These are phyloP conservation scores for Silurus lanzhouensis DNA, from an alignment of 2,797 vertebrate species.

Conservation along the genomic window DNA sequence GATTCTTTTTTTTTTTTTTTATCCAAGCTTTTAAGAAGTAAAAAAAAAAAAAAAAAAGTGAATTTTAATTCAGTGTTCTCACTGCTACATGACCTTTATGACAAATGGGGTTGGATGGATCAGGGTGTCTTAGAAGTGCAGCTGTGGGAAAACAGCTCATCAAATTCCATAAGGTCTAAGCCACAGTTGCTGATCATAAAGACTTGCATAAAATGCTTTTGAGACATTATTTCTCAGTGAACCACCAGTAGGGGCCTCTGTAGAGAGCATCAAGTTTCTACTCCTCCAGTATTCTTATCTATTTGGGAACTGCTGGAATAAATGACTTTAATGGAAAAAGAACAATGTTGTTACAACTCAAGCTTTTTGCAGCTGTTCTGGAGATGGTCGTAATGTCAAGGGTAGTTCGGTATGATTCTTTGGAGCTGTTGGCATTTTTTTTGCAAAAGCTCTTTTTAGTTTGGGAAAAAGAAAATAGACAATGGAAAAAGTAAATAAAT, in stretches of 20 bases:
- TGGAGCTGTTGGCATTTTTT: neutral
- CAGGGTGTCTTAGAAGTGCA: conserved; percentile 3
- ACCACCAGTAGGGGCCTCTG: neutral
- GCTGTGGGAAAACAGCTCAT: conserved; percentile 9
- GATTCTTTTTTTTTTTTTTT: neutral
- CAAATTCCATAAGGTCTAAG: conserved; percentile 13
- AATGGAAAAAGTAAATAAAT: neutral
- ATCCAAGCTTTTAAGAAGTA: neutral
- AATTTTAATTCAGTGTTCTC: neutral
- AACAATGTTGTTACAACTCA: neutral
- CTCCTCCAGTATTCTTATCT: neutral
- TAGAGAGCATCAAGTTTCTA: conserved; percentile 1
- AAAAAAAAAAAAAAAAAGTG: neutral
- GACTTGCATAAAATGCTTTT: conserved; percentile 8
- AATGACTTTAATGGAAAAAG: neutral
- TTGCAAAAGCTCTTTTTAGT: neutral
- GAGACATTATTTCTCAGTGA: conserved; percentile 6
- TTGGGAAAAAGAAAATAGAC: neutral
- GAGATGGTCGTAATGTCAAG: no score
- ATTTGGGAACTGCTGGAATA: neutral
- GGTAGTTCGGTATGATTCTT: neutral
- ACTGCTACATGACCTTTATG: conserved; percentile 8
- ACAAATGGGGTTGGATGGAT: conserved; percentile 8
- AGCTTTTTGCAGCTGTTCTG: neutral
- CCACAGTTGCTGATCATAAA: conserved; percentile 26